Base-by-base conservation (phyloP, 2,888 invertebrate species). In the Agrypnus murinus region DNA sequence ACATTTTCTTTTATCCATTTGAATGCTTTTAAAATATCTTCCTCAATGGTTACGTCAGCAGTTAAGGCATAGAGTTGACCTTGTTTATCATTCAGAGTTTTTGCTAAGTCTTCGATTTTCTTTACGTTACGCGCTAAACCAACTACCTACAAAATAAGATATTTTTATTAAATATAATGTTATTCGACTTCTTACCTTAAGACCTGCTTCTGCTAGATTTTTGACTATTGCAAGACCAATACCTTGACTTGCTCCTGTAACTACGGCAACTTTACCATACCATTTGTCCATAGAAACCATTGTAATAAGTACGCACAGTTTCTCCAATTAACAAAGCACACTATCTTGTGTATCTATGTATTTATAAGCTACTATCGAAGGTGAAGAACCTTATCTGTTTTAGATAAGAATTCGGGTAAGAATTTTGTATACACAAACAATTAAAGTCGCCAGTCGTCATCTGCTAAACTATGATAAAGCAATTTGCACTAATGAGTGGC, bases 1-100 rank as follows among this genome's bases (percentile, higher is more conserved):
- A 77, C 40, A 63, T 75, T 77, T 6, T 76, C 68, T 7, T 73
- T 74, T 0, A 74, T 63, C 69, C 73, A 77, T 31, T 74, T 59
- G 43, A 78, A 77, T 0, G 74, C 77, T 9, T 67, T 57, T 10
- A 75, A n/a, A 10, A 78, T 77, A 7, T 79, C 77, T 17, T 76
- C 66, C n/a, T 77, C 76, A 2, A 71, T 66, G 7, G 69, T 72
- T 14, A 79, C n/a, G 55, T 79, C 78, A 10, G 65, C 74, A 43
- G 64, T 73, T 8, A 65, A 8, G 0, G 75, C 73, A 62, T 73
- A 67, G 6, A 79, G 72, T 46, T 74, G 66, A 0, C 77, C 77
- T 9, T 59, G 34, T 60, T 67, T 38, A 9, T 53, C 45, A 31
- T 70, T 38, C 9, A 74, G 32, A 50, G 68, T 69, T n/a, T 68